Evolutionary conservation across 2,113 vertebrate genomes (phyloP).

Genomic region (Dascyllus trimaculatus): DNA sequence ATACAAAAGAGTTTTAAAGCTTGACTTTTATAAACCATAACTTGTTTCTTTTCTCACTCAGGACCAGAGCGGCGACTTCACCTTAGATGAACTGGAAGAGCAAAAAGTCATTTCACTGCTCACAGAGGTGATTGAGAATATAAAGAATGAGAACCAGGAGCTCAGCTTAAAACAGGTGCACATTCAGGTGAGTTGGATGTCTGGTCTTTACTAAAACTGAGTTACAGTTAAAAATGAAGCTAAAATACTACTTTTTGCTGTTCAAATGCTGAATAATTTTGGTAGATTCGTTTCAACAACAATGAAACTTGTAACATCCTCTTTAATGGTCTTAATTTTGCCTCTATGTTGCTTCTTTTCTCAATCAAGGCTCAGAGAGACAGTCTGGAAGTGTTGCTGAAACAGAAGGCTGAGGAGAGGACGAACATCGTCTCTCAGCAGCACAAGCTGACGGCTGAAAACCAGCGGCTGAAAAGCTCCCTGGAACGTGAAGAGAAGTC

Average conservation of each 20-base stretch:
- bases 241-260: background rate
- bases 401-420: slow-evolving; percentile 82
- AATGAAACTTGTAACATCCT: background rate
- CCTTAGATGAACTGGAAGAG: slow-evolving; percentile 71
- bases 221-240: too few relatives aligned
- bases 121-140: slow-evolving; percentile 73
- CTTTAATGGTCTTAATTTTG: background rate
- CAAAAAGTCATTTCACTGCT: slow-evolving; percentile 73
- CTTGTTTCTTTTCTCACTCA: background rate
- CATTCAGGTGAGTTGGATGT: slow-evolving; percentile 76
- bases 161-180: slow-evolving; percentile 68
- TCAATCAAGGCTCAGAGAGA: slow-evolving; percentile 84
- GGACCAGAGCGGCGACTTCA: slow-evolving; percentile 1
- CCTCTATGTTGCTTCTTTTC: slow-evolving; percentile 14
- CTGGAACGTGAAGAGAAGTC: slow-evolving; percentile 89
- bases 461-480: slow-evolving; percentile 87
- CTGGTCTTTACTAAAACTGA: background rate
- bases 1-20: too few relatives aligned
- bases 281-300: background rate
- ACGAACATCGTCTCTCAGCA: slow-evolving; percentile 84
- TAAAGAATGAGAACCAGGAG: slow-evolving; percentile 81
- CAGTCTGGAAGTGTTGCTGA: slow-evolving; percentile 84
- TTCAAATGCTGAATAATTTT: background rate
- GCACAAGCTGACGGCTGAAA: slow-evolving; percentile 86
- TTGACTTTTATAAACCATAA: background rate